phyloP scores from a whole-genome alignment of 1,140 invertebrate species.

The Formica exsecta region DNA sequence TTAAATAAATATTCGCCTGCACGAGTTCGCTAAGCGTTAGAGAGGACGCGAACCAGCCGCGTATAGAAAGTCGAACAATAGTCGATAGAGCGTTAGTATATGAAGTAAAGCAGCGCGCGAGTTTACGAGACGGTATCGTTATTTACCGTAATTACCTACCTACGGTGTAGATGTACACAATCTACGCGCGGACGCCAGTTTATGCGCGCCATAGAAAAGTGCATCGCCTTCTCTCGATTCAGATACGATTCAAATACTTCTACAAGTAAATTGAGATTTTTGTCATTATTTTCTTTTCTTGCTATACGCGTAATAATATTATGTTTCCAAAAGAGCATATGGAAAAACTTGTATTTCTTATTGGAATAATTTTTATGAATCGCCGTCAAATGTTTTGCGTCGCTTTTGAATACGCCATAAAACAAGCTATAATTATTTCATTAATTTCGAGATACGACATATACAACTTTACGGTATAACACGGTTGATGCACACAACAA shows the following conservation, averaged over 20 bases:
- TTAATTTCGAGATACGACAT: neutral
- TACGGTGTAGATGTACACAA: neutral
- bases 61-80: conserved; percentile 45
- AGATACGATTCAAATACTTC: neutral
- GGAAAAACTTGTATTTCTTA: too few relatives aligned
- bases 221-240: conserved; percentile 1
- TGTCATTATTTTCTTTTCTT: too few relatives aligned
- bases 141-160: conserved; percentile 35
- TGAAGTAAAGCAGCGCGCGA: neutral
- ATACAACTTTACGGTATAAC: neutral
- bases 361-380: too few relatives aligned
- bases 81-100: conserved; percentile 34
- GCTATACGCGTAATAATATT: too few relatives aligned
- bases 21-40: neutral
- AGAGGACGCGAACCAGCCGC: neutral
- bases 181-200: neutral
- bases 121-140: conserved; percentile 16
- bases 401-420: too few relatives aligned
- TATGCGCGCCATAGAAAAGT: neutral
- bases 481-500: neutral
- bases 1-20: conserved; percentile 24
- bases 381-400: too few relatives aligned
- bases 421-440: too few relatives aligned
- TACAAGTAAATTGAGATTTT: too few relatives aligned
- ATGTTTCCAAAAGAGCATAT: too few relatives aligned